phyloP scores from a whole-genome alignment of 2,113 vertebrate genomes.

The Daphoenositta chrysoptera region DNA sequence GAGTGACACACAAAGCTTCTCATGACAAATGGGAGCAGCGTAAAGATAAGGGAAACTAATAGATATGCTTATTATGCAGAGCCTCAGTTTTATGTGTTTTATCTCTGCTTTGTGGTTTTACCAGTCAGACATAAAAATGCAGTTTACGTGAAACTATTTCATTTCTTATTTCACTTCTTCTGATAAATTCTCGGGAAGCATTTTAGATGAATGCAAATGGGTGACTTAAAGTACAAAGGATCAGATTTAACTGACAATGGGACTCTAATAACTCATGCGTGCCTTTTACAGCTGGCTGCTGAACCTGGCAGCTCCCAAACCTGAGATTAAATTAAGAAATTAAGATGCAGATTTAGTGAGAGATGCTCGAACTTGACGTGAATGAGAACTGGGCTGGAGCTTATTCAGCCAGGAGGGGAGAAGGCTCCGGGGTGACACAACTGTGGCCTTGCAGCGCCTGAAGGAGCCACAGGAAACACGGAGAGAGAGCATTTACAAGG shows the following conservation, averaged over 20 bases:
- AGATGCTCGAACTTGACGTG: neutral
- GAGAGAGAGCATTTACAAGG: neutral
- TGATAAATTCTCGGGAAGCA: neutral
- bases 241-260: neutral
- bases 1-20: constrained; percentile 40
- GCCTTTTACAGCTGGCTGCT: neutral
- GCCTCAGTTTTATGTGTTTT: constrained; percentile 11
- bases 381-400: neutral
- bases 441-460: neutral
- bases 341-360: neutral
- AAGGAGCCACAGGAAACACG: neutral
- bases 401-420: neutral
- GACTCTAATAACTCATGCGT: neutral
- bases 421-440: neutral
- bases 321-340: constrained; percentile 28
- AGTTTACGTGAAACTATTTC: constrained; percentile 4
- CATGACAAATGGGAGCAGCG: constrained; percentile 24
- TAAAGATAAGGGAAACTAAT: constrained; percentile 26
- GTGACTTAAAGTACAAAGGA: constrained; percentile 14
- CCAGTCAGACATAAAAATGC: constrained; percentile 25
- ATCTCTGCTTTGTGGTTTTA: constrained; percentile 41
- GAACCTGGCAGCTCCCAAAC: neutral
- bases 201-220: constrained; percentile 47
- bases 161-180: constrained; percentile 44
- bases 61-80: constrained; percentile 26